Percentiles rank a stretch among this genome's conserved stretches.
These are phyloP conservation scores for Caretta caretta DNA, from an alignment of 2,113 vertebrate species.

Conservation along the genomic window DNA sequence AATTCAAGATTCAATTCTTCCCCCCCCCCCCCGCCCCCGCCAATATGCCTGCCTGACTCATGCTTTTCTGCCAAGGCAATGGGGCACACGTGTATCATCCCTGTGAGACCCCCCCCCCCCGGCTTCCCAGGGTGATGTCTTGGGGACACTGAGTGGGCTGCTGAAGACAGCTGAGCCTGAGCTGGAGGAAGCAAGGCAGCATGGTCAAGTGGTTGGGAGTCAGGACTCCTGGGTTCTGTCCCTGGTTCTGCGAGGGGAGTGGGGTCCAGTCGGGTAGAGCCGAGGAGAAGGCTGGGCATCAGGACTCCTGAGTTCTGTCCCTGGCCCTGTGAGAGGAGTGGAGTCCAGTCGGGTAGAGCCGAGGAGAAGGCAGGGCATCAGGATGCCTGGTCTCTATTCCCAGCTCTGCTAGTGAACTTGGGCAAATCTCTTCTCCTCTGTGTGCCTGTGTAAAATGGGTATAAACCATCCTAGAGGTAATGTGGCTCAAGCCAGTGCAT, in stretches of 20 bases:
- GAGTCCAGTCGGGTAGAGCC: too few species aligned
- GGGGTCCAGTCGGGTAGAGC: background rate
- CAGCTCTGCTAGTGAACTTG: background rate
- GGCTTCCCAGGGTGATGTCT: too few species aligned
- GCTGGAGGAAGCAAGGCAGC: background rate
- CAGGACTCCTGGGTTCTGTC: background rate
- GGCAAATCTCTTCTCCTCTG: too few species aligned
- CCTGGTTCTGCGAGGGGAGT: too few species aligned
- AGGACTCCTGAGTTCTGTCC: too few species aligned
- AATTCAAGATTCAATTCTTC: background rate
- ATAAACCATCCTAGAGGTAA: too few species aligned
- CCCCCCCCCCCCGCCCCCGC: too few species aligned
- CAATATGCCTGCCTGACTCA: background rate
- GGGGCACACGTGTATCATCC: background rate
- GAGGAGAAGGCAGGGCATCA: background rate
- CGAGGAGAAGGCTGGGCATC: background rate
- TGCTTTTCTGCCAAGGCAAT: background rate
- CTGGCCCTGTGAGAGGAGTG: too few species aligned
- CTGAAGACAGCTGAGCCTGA: background rate
- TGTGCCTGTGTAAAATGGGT: too few species aligned
- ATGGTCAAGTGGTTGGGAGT: background rate
- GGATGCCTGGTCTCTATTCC: too few species aligned
- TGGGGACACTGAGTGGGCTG: background rate
- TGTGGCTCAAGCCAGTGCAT: too few species aligned
- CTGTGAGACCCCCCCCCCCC: background rate